Base-by-base conservation (phyloP, 2,888 invertebrate species). In the Crematogaster levior region DNA sequence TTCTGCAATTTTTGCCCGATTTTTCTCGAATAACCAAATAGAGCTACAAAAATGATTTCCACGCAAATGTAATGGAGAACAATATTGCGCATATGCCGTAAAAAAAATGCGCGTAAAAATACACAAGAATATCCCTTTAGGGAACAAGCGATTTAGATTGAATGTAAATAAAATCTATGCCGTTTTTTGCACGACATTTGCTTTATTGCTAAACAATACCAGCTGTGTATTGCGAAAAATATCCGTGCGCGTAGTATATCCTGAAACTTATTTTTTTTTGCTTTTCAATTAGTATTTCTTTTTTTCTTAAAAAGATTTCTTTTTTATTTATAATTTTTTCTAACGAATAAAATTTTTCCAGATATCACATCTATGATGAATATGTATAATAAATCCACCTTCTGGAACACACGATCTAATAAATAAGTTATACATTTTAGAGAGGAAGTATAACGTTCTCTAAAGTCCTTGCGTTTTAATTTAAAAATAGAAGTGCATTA, bases 1-100 rank as follows among this genome's bases (percentile, higher is more conserved):
- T 75, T 75, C 66, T 65, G 65, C 75, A 75, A 65, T 75, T 75
- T 75, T 27, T 75, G 65, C 40, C 27, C 75, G 65, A 75, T 77
- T 77, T 77, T 77, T 77, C 68, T 77, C 68, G 70, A 43, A 70
- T 77, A 77, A 77, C 77, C 77, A 77, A 77, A 77, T 77, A 70
- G 68, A 77, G 68, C 77, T 68, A 68, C 56, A 68, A 77, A 77
- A 77, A 77, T 77, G 68, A 68, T 77, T 77, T 77, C 77, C 77
- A 77, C 77, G 56, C 68, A 77, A 77, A 77, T 77, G 68, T 77
- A 77, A 77, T 77, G 68, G 68, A 77, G 68, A 77, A 77, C 68
- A 77, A 77, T 68, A 77, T 77, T 77, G 56, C 56, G 56, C 43
- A n/a, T 66, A 56, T 21, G 40, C 53, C 21, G 21, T 51, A 37